phyloP scores from a whole-genome alignment of 1,140 invertebrate species.

The Danaus plexippus region DNA sequence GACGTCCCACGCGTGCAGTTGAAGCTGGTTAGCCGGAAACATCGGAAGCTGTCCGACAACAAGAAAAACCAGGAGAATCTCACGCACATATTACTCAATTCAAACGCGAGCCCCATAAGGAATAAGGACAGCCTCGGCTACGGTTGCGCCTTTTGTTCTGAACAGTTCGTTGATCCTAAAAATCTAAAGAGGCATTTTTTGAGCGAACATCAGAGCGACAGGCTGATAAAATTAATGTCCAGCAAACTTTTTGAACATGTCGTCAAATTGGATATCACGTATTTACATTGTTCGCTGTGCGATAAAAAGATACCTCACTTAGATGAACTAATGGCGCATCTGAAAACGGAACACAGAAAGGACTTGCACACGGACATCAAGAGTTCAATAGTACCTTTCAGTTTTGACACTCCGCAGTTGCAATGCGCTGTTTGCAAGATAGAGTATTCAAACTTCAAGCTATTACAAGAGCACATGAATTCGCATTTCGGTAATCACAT shows the following conservation, averaged over 20 bases:
- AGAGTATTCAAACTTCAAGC: constrained; percentile 49
- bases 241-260: constrained; percentile 35
- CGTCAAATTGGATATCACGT: constrained; percentile 49
- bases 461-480: constrained; percentile 60
- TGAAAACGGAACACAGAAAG: constrained; percentile 37
- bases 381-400: constrained; percentile 45
- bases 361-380: constrained; percentile 34
- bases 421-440: constrained; percentile 54
- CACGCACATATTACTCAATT: constrained; percentile 36
- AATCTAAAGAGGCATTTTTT: constrained; percentile 47
- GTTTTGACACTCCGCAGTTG: constrained; percentile 42
- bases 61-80: constrained; percentile 42
- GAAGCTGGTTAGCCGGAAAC: constrained; percentile 21
- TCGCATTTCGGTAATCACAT: constrained; percentile 72
- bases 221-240: constrained; percentile 35
- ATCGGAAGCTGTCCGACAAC: constrained; percentile 19
- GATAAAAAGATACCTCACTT: constrained; percentile 26
- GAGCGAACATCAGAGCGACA: constrained; percentile 43
- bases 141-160: constrained; percentile 43
- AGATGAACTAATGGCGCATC: constrained; percentile 36
- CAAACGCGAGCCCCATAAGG: constrained; percentile 47
- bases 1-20: constrained; percentile 26
- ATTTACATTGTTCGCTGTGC: constrained; percentile 40
- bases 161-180: constrained; percentile 33
- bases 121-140: constrained; percentile 43